Evolutionary conservation across 1,140 invertebrate species (phyloP), one percentile per base, ranked within the genome.

Genomic region (Notospermus geniculatus): DNA sequence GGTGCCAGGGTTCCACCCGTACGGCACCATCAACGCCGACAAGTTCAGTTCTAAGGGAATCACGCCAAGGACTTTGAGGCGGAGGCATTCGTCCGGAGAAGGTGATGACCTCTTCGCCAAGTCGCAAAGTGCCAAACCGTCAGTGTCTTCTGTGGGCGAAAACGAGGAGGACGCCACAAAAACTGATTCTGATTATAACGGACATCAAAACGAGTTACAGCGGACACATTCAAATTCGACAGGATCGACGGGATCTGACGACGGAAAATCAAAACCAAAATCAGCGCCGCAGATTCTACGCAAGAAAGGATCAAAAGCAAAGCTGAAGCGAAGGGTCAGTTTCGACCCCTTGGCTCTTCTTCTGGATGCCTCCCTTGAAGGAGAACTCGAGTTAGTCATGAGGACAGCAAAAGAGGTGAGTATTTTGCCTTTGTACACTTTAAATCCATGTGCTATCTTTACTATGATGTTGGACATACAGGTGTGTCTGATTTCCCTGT

Each of bases 281-380:
- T 23, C 46, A n/a, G 46, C 46, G 9, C 46, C 46, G 30, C 28
- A 56, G 2, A 63, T 60, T 15, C 11, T 65, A 41, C 64, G 60
- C 45, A 71, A 68, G 46, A 78, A 78, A 63, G 72, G 75, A 64
- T 64, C 76, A 59, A 59, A 75, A 71, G 53, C 58, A 54, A 54
- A 60, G 59, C 64, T 59, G 5, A 72, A 69, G 39, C 64, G 91
- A 66, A 83, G 93, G 66, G 96, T 99, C 11, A 96, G 93, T 77
- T 99, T 99, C 78, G 96, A 99, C 85, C 96, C 97, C 11, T 84
- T 98, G 57, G 96, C 97, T 2, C 84, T 99, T 27, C 82, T 98
- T 11, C 82, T 99, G 64, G 97, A 99, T 81, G 97, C 96, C 27
- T 96, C 96, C 70, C 85, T 99, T 52, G 97, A 99, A 82, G 97